A percentile compares a stretch with the other conserved stretches of the same genome.
phyloP scores from a whole-genome alignment of 1,140 invertebrate species.

The Drosophila ambigua region DNA sequence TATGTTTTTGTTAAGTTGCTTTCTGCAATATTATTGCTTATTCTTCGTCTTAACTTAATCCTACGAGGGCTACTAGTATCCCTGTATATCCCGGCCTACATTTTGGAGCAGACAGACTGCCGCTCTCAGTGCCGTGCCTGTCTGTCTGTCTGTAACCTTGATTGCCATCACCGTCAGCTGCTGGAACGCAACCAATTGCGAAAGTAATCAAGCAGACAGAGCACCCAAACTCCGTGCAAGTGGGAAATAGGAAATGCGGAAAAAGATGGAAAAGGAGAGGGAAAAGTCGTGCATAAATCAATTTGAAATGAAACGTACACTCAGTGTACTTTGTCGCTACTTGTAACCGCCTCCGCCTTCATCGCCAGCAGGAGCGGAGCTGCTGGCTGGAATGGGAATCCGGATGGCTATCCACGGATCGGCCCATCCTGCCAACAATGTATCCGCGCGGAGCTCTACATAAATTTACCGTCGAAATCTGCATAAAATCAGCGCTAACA shows the following conservation, averaged over 20 bases:
- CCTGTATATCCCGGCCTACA: too few species aligned
- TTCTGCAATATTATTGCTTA: too few species aligned
- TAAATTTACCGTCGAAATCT: constrained; percentile 75
- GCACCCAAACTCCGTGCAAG: constrained; percentile 7
- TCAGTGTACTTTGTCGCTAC: constrained; percentile 66
- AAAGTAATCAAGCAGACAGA: constrained; percentile 61
- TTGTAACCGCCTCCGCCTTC: constrained; percentile 16
- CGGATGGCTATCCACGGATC: constrained; percentile 26
- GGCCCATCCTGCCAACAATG: constrained; percentile 49
- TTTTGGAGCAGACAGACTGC: background rate
- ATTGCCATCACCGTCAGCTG: constrained; percentile 41
- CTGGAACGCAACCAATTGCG: constrained; percentile 37
- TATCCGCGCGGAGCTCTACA: constrained; percentile 69
- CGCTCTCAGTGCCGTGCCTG: background rate
- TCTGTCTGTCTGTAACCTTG: constrained; percentile 21
- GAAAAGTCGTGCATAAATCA: constrained; percentile 63
- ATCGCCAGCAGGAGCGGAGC: background rate
- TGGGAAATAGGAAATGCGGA: background rate
- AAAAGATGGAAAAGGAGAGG: constrained; percentile 1
- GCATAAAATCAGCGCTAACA: constrained; percentile 81
- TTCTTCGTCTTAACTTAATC: too few species aligned
- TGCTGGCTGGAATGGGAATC: background rate
- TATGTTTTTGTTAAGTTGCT: too few species aligned
- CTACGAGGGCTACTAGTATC: too few species aligned
- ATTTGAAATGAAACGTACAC: constrained; percentile 80